Evolutionary conservation across 2,888 invertebrate species (phyloP).

Genomic region (Abrostola tripartita): DNA sequence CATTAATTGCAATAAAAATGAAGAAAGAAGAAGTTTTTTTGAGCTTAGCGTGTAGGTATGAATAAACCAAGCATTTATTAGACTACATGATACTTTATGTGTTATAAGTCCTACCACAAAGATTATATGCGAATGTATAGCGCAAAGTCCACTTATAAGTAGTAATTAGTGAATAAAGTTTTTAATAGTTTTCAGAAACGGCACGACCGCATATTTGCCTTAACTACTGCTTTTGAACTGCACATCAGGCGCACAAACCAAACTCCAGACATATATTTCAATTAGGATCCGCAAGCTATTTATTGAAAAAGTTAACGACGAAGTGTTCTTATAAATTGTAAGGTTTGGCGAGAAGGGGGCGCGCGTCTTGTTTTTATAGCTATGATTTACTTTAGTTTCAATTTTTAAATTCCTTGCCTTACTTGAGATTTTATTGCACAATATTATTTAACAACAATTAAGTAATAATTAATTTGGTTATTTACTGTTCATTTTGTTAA

Average conservation of each 20-base stretch:
- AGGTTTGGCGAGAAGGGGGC: background rate
- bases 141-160: background rate
- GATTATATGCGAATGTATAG: no score
- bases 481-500: no score
- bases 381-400: background rate
- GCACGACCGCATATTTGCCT: conserved; percentile 2
- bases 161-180: background rate
- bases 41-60: no score
- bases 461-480: no score
- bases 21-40: no score
- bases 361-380: background rate
- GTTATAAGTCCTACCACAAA: no score
- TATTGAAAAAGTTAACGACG: conserved; percentile 34
- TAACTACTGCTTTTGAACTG: conserved; percentile 6
- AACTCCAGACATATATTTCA: conserved; percentile 21
- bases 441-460: no score
- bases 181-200: background rate
- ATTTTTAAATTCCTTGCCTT: no score
- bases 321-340: conserved; percentile 5
- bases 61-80: no score
- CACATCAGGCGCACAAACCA: background rate
- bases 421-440: no score
- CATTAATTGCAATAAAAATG: no score
- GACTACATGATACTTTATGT: no score
- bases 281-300: conserved; percentile 17